Conservation (phyloP, 2,797 vertebrate species). For the Parambassis ranga region DNA sequence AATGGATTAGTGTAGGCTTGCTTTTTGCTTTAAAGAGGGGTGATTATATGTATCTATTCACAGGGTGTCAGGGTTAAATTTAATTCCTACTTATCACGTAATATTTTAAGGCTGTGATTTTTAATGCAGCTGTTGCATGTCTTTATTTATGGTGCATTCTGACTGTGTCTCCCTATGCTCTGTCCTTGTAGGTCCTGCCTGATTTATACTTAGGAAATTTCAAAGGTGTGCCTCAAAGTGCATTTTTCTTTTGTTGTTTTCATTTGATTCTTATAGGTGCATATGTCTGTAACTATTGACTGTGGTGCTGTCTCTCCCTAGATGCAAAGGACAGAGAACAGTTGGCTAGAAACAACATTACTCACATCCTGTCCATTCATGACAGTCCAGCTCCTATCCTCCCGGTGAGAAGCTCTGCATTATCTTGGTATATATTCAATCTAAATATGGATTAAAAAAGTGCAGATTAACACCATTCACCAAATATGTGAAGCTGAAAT, state of each 20-base stretch:
- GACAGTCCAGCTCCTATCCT: constrained; percentile 91
- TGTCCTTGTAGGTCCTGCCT: constrained; percentile 86
- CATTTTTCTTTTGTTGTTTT: background rate
- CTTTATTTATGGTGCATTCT: background rate
- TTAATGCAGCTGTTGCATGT: constrained; percentile 8
- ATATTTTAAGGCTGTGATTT: background rate
- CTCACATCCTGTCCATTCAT: constrained; percentile 90
- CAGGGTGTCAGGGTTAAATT: background rate
- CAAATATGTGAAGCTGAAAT: too few relatives aligned
- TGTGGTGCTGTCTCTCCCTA: constrained; percentile 47
- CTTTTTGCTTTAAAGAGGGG: too few relatives aligned
- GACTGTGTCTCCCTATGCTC: background rate
- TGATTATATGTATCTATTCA: background rate
- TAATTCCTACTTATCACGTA: background rate
- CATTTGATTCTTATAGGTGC: background rate
- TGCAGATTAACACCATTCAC: too few relatives aligned
- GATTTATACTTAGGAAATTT: constrained; percentile 95
- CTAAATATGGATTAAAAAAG: too few relatives aligned
- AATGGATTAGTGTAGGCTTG: too few relatives aligned
- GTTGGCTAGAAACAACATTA: constrained; percentile 92
- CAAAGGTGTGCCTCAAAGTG: constrained; percentile 85
- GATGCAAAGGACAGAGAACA: constrained; percentile 91
- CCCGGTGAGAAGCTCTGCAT: constrained; percentile 77
- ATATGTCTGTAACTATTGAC: background rate
- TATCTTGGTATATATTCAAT: too few relatives aligned